Evolutionary conservation across 2,113 vertebrate genomes (phyloP), one percentile per base, ranked within the genome.

Genomic region (Sebastes schlegelii): DNA sequence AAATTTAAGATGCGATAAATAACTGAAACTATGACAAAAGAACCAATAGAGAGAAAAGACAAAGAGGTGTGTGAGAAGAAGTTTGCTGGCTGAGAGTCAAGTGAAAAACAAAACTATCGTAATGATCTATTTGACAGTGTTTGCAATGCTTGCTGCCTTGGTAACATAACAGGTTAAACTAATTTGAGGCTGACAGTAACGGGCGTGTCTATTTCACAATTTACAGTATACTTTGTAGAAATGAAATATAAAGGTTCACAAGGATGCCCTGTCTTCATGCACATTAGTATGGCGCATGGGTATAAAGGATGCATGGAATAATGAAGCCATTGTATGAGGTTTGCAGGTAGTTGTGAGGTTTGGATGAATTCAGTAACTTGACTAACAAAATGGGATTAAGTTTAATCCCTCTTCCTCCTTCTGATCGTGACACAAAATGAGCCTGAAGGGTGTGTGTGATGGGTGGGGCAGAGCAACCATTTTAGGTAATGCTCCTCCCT

Each of bases 401-500:
- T 65, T 51, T 12, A 52, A 73, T 55, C n/a, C 14, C 2, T 19
- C 62, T 69, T 83, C 86, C 54, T 85, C 46, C n/a, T 65, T 61
- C 4, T 43, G 0, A 71, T 48, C 1, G 0, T 52, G 54, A 14
- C 11, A 63, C 5, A 74, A n/a, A 66, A 58, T 58, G 1, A 77
- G 66, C 17, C 19, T 60, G 10, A 74, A 55, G 73, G 49, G 55
- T 65, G 10, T 74, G 63, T 42, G 68, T 61, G 57, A 79, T 46
- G 51, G 77, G 83, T 75, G 26, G 48, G 63, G 45, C 40, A 72
- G 13, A 73, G 12, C 48, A 74, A 46, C 21, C 66, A 60, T 74
- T 68, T 81, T 48, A 78, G 58, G 45, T 65, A 21, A 75, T 26
- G 55, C 89, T 81, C 81, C 88, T 85, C 88, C 84, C 73, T 40